A percentile compares a stretch with the other conserved stretches of the same genome.
Conservation (phyloP, 2,113 vertebrate species). For the Gavialis gangeticus region DNA sequence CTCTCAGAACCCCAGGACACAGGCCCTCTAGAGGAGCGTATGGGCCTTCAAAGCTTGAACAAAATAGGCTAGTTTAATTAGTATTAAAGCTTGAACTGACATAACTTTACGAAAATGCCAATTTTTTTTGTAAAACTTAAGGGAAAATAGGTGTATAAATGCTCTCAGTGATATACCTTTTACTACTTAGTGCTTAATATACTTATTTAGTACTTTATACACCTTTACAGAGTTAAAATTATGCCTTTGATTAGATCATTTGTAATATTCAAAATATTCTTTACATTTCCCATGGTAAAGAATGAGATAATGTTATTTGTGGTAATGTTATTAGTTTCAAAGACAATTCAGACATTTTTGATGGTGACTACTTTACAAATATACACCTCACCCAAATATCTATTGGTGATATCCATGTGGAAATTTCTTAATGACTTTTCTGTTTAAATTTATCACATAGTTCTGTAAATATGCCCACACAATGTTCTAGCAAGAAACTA, state of each 20-base stretch:
- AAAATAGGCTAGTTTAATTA: constrained; percentile 22
- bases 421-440: neutral
- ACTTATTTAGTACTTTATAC: neutral
- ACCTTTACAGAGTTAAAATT: neutral
- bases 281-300: neutral
- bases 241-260: neutral
- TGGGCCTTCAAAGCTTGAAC: constrained; percentile 4
- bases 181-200: too few species aligned
- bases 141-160: rapidly evolving
- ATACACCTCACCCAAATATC: neutral
- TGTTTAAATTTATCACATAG: neutral
- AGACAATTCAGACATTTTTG: neutral
- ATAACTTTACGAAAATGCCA: constrained; percentile 15
- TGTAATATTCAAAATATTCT: neutral
- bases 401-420: neutral
- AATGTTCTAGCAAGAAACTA: neutral
- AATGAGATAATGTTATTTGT: neutral
- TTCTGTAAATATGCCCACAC: neutral
- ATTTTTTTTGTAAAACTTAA: constrained; percentile 14
- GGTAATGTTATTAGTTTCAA: neutral
- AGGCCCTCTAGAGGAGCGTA: neutral
- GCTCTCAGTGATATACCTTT: neutral
- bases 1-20: constrained; percentile 34
- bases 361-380: neutral
- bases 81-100: neutral